Percentiles rank a stretch among this genome's conserved stretches.
phyloP scores from a whole-genome alignment of 2,888 invertebrate species.

The Eumerus sabulonum region DNA sequence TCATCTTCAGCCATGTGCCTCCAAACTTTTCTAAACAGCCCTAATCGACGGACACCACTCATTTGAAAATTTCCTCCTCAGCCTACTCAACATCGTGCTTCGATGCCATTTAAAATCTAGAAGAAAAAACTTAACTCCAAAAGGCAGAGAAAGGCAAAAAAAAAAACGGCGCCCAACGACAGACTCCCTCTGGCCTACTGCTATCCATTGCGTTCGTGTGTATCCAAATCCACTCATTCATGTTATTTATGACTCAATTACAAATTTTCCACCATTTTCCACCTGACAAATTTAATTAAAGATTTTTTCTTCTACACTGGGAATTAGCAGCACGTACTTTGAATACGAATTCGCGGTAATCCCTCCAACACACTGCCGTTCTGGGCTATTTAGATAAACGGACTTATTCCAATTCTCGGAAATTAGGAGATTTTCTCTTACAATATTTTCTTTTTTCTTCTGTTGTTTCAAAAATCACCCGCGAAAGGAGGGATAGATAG shows the following conservation, averaged over 20 bases:
- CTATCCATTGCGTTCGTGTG: slow-evolving; percentile 35
- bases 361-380: slow-evolving; percentile 39
- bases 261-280: slow-evolving; percentile 39
- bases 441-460: slow-evolving; percentile 12
- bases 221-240: slow-evolving; percentile 44
- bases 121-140: too few species aligned
- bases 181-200: slow-evolving; percentile 8
- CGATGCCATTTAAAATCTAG: too few species aligned
- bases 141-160: background rate
- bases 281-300: slow-evolving; percentile 52
- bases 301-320: slow-evolving; percentile 3
- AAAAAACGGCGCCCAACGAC: slow-evolving; percentile 10
- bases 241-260: slow-evolving; percentile 44
- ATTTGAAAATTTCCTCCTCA: too few species aligned
- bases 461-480: slow-evolving; percentile 8
- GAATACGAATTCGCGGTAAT: slow-evolving; percentile 20
- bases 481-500: slow-evolving; percentile 7
- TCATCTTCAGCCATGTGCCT: too few species aligned
- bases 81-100: too few species aligned
- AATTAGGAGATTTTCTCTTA: slow-evolving; percentile 33
- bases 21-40: too few species aligned
- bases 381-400: slow-evolving; percentile 33
- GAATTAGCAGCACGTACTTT: slow-evolving; percentile 24
- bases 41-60: too few species aligned
- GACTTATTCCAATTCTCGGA: slow-evolving; percentile 7